Base-by-base conservation (phyloP, 2,888 invertebrate genomes). In the Nemotelus pantherinus region DNA sequence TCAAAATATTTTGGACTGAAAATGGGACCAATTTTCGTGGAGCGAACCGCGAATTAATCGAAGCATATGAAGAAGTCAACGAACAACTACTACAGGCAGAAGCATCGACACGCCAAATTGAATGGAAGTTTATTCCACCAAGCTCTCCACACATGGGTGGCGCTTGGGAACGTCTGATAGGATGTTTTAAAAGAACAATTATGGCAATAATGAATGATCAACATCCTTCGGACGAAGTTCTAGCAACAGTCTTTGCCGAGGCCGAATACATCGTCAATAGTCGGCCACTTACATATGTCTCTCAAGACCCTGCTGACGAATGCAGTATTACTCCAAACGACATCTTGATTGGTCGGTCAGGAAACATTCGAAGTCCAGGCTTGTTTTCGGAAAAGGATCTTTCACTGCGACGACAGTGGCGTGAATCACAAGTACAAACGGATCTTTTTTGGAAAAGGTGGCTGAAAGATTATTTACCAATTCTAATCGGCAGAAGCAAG, bases 1-100 rank as follows among this genome's bases (percentile, higher is more conserved):
- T 25, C 25, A 25, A 25, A 25, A 25, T 25, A 25, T 25, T 25
- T 25, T 25, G 25, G 25, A 25, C 78, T 1, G 81, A 81, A 55
- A 53, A 53, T 10, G 7, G 53, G 53, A 53, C 10, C 6, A 53
- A 6, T 6, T 6, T 7, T 7, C 53, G 10, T 53, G 53, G 53
- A 7, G 53, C 53, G 6, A 53, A 10, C 10, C 53, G 53, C 7
- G 53, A 53, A 53, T 10, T 53, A 10, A 6, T 53, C 10, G 53
- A 53, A 53, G 53, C 53, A 7, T 53, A 10, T 10, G 53, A 53
- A 10, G 53, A 53, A 53, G 6, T 6, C 7, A 7, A 53, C 10
- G 53, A 53, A 6, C 6, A 10, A 53, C 53, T 7, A 53, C 6
- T 53, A 53, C 10, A 53, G 6, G 53, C 53, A 10, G 53, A 53